Evolutionary conservation across 2,113 vertebrate genomes (phyloP).

Genomic region (Brachirus orientalis): DNA sequence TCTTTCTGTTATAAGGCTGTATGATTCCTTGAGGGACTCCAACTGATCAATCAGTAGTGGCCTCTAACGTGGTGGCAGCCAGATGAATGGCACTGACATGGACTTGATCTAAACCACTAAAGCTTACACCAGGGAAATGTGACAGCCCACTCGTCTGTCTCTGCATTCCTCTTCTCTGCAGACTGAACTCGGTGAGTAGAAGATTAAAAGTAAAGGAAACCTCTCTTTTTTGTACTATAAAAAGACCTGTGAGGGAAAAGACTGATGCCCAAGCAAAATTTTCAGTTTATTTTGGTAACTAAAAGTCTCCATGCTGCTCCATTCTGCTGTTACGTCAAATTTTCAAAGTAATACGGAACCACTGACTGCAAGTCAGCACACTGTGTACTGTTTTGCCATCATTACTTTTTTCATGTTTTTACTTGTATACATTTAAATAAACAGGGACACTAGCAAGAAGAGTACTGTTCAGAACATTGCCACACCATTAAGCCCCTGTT

Average conservation of each 20-base stretch:
- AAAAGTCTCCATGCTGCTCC: neutral
- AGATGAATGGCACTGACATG: slow-evolving; percentile 75
- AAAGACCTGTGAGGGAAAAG: slow-evolving; percentile 25
- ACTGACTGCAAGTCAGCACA: no score
- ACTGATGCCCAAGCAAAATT: slow-evolving; percentile 21
- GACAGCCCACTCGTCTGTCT: slow-evolving; percentile 60
- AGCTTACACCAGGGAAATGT: slow-evolving; percentile 59
- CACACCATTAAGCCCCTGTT: no score
- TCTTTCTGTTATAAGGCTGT: slow-evolving; percentile 73
- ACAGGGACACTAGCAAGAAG: neutral
- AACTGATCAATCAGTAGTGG: slow-evolving; percentile 77
- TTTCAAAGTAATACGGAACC: no score
- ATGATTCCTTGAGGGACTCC: slow-evolving; percentile 73
- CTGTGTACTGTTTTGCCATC: no score
- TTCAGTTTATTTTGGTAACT: slow-evolving; percentile 7
- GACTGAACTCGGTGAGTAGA: slow-evolving; percentile 27
- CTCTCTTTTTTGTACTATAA: neutral
- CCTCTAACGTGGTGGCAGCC: slow-evolving; percentile 60
- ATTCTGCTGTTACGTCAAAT: no score
- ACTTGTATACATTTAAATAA: neutral
- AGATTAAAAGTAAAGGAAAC: slow-evolving; percentile 41
- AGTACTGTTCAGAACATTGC: no score
- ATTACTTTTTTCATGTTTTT: neutral
- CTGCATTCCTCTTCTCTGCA: slow-evolving; percentile 29
- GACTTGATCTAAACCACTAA: slow-evolving; percentile 69